These are phyloP conservation scores for Pangasius krempfi DNA, from an alignment of 2,797 vertebrate species.

Conservation along the genomic window DNA sequence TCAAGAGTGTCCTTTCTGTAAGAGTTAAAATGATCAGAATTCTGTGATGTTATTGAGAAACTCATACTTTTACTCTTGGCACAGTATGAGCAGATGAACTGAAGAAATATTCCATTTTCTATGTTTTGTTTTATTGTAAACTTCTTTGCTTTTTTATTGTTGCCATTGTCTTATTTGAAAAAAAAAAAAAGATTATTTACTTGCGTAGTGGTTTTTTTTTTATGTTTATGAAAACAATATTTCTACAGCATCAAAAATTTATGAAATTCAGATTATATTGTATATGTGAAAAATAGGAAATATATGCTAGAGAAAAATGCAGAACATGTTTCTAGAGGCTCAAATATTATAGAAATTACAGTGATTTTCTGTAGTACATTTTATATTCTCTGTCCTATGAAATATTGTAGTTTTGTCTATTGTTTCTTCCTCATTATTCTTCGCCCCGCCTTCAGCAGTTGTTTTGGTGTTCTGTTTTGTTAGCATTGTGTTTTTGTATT, in stretches of 20 bases:
- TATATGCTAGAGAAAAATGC: constrained; percentile 84
- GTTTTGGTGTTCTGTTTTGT: constrained; percentile 84
- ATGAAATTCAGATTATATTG: constrained; percentile 91
- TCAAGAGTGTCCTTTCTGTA: constrained; percentile 16
- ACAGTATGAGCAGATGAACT: constrained; percentile 51
- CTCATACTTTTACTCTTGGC: constrained; percentile 34
- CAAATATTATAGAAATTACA: constrained; percentile 53
- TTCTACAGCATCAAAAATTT: constrained; percentile 86
- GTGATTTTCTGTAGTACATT: constrained; percentile 73
- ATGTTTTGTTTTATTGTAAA: constrained; percentile 68
- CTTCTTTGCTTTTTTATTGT: constrained; percentile 76
- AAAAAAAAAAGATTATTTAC: constrained; percentile 92
- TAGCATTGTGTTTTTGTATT: constrained; percentile 84
- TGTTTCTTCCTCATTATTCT: constrained; percentile 66
- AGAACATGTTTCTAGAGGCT: constrained; percentile 60
- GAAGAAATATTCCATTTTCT: constrained; percentile 59
- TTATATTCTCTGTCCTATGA: constrained; percentile 54
- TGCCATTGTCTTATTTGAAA: constrained; percentile 76
- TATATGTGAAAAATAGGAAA: constrained; percentile 90
- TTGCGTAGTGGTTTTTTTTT: constrained; percentile 91
- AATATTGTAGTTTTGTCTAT: constrained; percentile 62
- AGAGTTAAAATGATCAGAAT: constrained; percentile 19
- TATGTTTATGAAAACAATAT: constrained; percentile 78
- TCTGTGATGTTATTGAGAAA: constrained; percentile 23
- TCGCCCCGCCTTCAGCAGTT: constrained; percentile 75